Conservation (phyloP, 2,113 vertebrate species). For the Tangachromis dhanisi region DNA sequence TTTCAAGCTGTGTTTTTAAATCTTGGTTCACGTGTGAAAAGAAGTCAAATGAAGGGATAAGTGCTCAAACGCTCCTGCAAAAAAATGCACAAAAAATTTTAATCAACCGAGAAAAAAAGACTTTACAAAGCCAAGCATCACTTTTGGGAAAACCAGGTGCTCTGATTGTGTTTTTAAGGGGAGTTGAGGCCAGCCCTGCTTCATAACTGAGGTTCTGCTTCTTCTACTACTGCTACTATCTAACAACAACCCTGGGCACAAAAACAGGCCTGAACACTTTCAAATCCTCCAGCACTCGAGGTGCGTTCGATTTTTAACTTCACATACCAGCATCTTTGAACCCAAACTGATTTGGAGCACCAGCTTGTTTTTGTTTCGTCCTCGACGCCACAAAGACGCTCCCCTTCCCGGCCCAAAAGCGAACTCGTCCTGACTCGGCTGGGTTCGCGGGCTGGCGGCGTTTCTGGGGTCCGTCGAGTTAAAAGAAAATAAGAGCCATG, state of each 20-base stretch:
- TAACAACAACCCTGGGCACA: slow-evolving; percentile 40
- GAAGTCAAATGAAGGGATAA: neutral
- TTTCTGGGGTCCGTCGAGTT: neutral
- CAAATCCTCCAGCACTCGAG: neutral
- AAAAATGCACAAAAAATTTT: neutral
- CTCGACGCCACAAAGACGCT: neutral
- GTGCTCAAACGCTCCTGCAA: neutral
- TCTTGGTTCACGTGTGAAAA: neutral
- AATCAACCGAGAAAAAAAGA: neutral
- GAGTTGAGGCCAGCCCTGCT: slow-evolving; percentile 57
- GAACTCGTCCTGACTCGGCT: neutral
- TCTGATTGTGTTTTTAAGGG: neutral
- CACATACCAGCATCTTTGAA: slow-evolving; percentile 35
- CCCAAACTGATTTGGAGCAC: neutral
- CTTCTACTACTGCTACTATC: slow-evolving; percentile 57
- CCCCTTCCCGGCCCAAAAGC: neutral
- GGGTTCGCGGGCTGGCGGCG: neutral
- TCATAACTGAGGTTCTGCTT: slow-evolving; percentile 58
- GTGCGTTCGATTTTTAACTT: neutral
- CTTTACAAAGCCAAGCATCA: neutral
- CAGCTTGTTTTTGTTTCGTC: neutral
- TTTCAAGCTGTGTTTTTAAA: neutral
- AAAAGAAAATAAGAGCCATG: neutral
- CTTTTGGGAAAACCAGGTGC: slow-evolving; percentile 4
- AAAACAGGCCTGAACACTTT: slow-evolving; percentile 12